Base-by-base conservation (phyloP, 2,113 vertebrate genomes). In the Andinoacara biseriatus region DNA sequence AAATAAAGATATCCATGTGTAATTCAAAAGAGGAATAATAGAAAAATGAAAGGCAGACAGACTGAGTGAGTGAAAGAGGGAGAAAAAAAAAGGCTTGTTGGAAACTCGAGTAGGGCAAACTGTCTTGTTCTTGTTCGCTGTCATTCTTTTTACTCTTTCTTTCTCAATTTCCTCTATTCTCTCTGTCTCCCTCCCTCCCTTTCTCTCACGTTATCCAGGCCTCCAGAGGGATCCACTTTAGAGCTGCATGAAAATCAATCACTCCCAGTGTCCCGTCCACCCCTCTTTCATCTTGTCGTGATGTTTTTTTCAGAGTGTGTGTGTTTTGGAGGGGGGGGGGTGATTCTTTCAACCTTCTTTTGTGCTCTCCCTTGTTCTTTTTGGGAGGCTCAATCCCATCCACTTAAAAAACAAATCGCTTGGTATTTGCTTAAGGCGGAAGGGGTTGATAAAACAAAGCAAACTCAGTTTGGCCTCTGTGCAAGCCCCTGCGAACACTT, bases 171-270 rank as follows among this genome's bases (percentile, higher is more conserved):
- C 61, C 85, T 86, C 76, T 80, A 60, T 79, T 60, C 60, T 72
- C 57, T 58, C 26, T 67, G 58, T 81, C 43, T 75, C 82, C 18
- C 40, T 75, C 78, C 65, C 80, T 75, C 35, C 43, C 69, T 56
- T 57, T 82, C 77, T 74, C 81, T 84, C 75, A 62, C n/a, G 56
- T 91, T 89, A 86, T 80, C 89, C 87, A 85, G 89, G 86, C 86
- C 89, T 93, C 90, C 79, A 85, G 94, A 94, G 94, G 84, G 82
- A 94, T 88, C 76, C 10, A 69, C 89, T 93, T 94, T 89, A 89
- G 90, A 92, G 89, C 82, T 59, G 88, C 92, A 89, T 93, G 93
- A 93, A 95, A 95, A 95, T 94, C 94, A 93, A 94, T 94, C 94
- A 89, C 86, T 90, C 87, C 84, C 76, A 87, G 60, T 56, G 26